phyloP scores from a whole-genome alignment of 2,113 vertebrate genomes.

The Jacana jacana region DNA sequence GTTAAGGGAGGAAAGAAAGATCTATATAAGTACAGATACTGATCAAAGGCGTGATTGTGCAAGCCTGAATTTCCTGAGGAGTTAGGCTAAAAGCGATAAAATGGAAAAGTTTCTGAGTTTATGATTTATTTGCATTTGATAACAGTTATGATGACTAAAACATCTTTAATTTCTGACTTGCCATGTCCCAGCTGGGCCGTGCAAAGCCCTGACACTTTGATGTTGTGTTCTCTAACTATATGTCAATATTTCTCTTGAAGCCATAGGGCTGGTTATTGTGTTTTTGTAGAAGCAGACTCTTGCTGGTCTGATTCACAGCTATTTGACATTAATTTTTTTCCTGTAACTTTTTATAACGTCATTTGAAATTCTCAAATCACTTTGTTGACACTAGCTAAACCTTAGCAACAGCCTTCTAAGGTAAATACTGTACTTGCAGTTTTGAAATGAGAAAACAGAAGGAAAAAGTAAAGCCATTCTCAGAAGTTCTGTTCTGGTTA shows the following conservation, averaged over 20 bases:
- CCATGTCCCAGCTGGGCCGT: neutral
- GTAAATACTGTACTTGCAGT: neutral
- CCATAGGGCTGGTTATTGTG: neutral
- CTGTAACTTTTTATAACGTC: neutral
- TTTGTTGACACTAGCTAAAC: neutral
- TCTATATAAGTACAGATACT: neutral
- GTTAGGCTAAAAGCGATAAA: neutral
- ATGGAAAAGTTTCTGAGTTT: neutral
- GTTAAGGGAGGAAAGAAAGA: neutral
- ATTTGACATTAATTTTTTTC: neutral
- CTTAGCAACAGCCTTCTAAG: neutral
- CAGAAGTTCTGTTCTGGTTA: neutral
- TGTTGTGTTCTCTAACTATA: neutral
- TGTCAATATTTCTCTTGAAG: neutral
- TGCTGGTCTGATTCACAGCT: neutral
- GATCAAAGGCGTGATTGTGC: neutral
- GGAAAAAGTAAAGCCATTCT: neutral
- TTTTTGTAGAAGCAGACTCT: neutral
- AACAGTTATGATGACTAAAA: neutral
- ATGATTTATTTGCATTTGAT: neutral
- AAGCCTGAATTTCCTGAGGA: neutral
- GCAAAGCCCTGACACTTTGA: neutral
- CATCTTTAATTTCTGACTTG: neutral
- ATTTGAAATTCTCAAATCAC: neutral
- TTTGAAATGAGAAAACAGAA: neutral